Conservation (phyloP, 2,113 vertebrate species). For the Varanus komodoensis region DNA sequence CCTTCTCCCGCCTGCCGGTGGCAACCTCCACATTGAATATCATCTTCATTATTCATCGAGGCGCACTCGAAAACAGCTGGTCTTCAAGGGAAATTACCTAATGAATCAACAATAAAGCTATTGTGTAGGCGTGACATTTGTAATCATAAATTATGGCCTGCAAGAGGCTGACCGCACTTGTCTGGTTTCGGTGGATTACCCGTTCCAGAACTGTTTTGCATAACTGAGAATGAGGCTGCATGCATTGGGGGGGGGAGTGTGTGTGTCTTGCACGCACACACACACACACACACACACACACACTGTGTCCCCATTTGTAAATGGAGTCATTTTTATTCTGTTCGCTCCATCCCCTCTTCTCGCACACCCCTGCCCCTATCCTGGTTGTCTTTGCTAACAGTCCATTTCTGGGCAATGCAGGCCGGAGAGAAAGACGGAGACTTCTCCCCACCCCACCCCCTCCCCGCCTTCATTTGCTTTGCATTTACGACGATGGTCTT, state of each 20-base stretch:
- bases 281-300: background rate
- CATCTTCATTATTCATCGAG: constrained; percentile 86
- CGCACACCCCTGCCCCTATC: background rate
- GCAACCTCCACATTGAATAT: constrained; percentile 77
- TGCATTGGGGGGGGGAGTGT: background rate
- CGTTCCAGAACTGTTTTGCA: constrained; percentile 74
- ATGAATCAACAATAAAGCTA: constrained; percentile 83
- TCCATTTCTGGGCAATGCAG: constrained; percentile 11
- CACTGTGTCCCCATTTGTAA: background rate
- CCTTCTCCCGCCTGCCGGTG: constrained; percentile 66
- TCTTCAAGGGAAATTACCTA: constrained; percentile 87
- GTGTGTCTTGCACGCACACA: too few species aligned
- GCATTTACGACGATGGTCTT: constrained; percentile 34
- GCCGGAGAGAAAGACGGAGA: background rate
- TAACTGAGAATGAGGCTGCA: constrained; percentile 48
- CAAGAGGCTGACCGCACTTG: constrained; percentile 76
- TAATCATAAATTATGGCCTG: constrained; percentile 80
- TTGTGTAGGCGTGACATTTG: constrained; percentile 86
- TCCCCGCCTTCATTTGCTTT: background rate
- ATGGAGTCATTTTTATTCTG: background rate
- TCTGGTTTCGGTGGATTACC: constrained; percentile 73
- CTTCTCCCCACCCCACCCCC: background rate
- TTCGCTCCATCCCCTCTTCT: background rate
- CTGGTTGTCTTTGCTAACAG: constrained; percentile 21
- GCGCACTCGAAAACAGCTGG: constrained; percentile 87